Conservation (phyloP, 2,113 vertebrate genomes). For the Tragelaphus strepsiceros region DNA sequence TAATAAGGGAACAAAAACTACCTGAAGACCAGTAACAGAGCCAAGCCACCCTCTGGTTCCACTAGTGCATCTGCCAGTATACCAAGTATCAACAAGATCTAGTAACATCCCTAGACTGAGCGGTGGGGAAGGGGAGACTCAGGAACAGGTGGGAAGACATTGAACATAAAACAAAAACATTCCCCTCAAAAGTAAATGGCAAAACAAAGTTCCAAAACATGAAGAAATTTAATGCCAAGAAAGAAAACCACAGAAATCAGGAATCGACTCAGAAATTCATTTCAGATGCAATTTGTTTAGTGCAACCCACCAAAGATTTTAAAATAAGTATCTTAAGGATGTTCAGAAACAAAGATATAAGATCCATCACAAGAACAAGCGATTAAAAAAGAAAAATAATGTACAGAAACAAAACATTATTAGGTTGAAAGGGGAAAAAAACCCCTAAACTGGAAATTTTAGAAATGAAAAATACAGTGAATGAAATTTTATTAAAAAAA, state of each 20-base stretch:
- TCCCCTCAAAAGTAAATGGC: not conserved
- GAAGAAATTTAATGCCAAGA: not conserved
- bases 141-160: not conserved
- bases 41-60: not conserved
- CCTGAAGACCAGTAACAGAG: not conserved
- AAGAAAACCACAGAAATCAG: constrained; percentile 28
- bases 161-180: not conserved
- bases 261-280: not conserved
- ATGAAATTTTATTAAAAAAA: not conserved
- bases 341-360: not conserved
- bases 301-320: not conserved
- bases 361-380: not conserved
- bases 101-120: not conserved
- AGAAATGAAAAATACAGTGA: constrained; percentile 18
- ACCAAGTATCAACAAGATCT: not conserved
- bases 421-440: not conserved
- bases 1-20: not conserved
- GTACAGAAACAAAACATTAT: constrained; percentile 5
- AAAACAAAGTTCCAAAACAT: not conserved
- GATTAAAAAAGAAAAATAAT: not conserved
- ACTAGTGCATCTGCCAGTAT: not conserved
- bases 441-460: not conserved
- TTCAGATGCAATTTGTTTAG: not conserved
- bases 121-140: not conserved
- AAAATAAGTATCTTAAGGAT: not conserved